Conservation (phyloP, 2,888 invertebrate genomes). For the Clepsis dumicolana region DNA sequence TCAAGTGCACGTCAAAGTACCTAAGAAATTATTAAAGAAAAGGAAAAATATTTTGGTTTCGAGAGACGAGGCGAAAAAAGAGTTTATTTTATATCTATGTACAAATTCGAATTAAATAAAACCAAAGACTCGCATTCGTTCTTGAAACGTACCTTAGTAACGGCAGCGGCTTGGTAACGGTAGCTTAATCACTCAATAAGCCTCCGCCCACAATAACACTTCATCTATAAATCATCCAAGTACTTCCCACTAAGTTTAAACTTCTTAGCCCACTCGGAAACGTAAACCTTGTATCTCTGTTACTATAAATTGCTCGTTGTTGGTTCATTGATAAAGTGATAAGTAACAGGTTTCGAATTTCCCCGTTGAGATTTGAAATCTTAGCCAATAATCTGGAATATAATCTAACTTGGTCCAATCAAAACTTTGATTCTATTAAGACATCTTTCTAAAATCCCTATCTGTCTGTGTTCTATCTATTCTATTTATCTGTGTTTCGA, state of each 20-base stretch:
- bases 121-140: too few relatives aligned
- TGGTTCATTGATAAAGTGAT: background rate
- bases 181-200: background rate
- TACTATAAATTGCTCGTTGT: background rate
- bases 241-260: background rate
- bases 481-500: background rate
- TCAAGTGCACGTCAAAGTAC: too few relatives aligned
- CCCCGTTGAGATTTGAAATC: background rate
- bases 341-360: conserved; percentile 1
- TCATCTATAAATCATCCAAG: background rate
- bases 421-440: background rate
- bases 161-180: too few relatives aligned
- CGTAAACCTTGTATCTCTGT: background rate
- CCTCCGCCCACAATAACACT: background rate
- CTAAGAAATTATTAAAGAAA: too few relatives aligned
- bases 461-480: background rate
- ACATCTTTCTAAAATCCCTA: background rate
- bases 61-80: too few relatives aligned
- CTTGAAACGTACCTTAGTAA: too few relatives aligned
- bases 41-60: too few relatives aligned
- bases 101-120: too few relatives aligned
- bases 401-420: conserved; percentile 1
- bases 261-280: background rate
- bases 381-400: background rate
- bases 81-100: too few relatives aligned